Percentiles rank a stretch among this genome's conserved stretches.
Conservation (phyloP, 2,113 vertebrate species). For the Cariama cristata region DNA sequence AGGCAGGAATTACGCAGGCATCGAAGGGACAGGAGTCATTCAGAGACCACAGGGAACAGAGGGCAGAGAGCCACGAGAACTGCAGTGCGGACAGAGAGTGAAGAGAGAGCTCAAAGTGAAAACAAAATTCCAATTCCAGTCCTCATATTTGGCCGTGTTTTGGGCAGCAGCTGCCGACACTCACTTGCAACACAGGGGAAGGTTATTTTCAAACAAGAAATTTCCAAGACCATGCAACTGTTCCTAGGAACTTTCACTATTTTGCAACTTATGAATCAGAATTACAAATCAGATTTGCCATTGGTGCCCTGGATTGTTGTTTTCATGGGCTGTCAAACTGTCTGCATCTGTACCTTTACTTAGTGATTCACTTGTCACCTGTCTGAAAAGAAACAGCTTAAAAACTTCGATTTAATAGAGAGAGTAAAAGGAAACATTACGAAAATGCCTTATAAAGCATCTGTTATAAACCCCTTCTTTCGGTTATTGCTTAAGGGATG, state of each 20-base stretch:
- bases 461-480: neutral
- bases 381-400: neutral
- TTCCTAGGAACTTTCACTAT: neutral
- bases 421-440: constrained; percentile 18
- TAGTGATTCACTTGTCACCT: neutral
- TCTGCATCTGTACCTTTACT: neutral
- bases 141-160: neutral
- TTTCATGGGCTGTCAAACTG: neutral
- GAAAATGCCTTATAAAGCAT: constrained; percentile 11
- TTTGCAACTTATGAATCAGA: neutral
- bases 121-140: neutral
- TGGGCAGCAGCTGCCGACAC: neutral
- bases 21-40: neutral
- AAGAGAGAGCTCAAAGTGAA: neutral
- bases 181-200: neutral
- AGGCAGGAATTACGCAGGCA: neutral
- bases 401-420: constrained; percentile 2
- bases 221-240: neutral
- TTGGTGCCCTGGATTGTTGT: neutral
- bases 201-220: neutral
- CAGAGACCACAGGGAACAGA: neutral
- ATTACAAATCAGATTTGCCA: neutral
- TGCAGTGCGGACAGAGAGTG: rapidly evolving
- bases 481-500: neutral
- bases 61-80: neutral